phyloP scores from a whole-genome alignment of 2,113 vertebrate species.

The Chaenogobius annularis region DNA sequence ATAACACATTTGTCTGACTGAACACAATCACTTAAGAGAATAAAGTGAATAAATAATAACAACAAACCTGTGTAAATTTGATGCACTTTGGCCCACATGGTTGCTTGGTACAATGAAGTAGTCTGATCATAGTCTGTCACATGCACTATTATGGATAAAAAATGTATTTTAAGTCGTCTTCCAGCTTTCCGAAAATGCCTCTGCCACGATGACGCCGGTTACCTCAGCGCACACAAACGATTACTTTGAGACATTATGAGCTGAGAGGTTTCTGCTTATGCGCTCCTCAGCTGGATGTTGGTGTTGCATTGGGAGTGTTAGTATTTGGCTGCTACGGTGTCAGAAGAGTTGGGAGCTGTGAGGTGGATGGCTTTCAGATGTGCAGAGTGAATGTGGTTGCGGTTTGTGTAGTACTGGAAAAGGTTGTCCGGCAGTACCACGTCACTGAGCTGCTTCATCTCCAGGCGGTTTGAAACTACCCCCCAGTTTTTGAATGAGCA shows the following conservation, averaged over 20 bases:
- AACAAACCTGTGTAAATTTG: too few species aligned
- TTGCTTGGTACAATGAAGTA: too few species aligned
- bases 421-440: slow-evolving; percentile 38
- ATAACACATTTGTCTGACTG: too few species aligned
- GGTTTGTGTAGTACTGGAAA: slow-evolving; percentile 22
- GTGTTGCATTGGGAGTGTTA: slow-evolving; percentile 22
- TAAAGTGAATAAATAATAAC: too few species aligned
- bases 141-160: too few species aligned
- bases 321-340: slow-evolving; percentile 23
- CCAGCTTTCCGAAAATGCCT: slow-evolving; percentile 7
- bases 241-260: too few species aligned
- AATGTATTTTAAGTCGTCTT: too few species aligned
- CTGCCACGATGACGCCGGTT: slow-evolving; percentile 46
- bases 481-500: slow-evolving; percentile 13
- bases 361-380: slow-evolving; percentile 51
- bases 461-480: slow-evolving; percentile 23
- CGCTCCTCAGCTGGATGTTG: slow-evolving; percentile 14
- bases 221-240: slow-evolving; percentile 1
- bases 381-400: slow-evolving; percentile 21
- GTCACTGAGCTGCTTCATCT: slow-evolving; percentile 31
- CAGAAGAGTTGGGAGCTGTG: slow-evolving; percentile 30
- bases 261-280: slow-evolving; percentile 14
- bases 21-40: too few species aligned
- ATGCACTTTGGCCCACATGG: too few species aligned
- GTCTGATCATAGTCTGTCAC: too few species aligned